Evolutionary conservation across 2,797 vertebrate species (phyloP).

Genomic region (Dendrocincla tyrannina): DNA sequence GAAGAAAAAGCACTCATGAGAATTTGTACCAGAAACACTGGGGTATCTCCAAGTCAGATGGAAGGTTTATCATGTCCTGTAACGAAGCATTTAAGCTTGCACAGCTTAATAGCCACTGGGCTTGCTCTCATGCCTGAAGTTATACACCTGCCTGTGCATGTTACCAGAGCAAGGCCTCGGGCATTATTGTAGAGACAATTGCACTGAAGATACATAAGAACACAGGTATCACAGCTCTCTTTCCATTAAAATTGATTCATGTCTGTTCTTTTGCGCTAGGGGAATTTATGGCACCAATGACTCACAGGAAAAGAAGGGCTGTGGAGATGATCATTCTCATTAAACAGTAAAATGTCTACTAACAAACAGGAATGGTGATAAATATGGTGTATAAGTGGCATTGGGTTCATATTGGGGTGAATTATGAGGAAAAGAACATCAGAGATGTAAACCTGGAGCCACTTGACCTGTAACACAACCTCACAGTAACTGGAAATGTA

Average conservation of each 20-base stretch:
- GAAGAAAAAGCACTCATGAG: background rate
- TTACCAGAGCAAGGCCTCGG: background rate
- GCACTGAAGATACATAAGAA: background rate
- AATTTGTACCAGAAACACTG: background rate
- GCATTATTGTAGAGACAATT: background rate
- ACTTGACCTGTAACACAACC: background rate
- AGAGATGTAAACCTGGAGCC: background rate
- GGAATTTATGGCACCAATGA: background rate
- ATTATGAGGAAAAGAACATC: background rate
- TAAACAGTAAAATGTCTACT: background rate
- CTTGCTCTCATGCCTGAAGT: background rate
- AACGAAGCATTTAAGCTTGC: background rate
- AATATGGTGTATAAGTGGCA: background rate
- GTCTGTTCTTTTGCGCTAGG: background rate
- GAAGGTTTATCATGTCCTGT: background rate
- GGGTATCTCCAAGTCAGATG: background rate
- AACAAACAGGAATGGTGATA: background rate
- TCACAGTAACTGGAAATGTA: background rate
- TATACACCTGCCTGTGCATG: background rate
- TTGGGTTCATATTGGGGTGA: background rate
- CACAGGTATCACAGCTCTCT: background rate
- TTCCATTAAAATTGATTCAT: conserved; percentile 24
- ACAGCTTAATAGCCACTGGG: background rate
- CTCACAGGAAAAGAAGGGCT: background rate
- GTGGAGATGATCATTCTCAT: background rate